Base-by-base conservation (phyloP, 1,140 invertebrate species). In the Elymnias hypermnestra region DNA sequence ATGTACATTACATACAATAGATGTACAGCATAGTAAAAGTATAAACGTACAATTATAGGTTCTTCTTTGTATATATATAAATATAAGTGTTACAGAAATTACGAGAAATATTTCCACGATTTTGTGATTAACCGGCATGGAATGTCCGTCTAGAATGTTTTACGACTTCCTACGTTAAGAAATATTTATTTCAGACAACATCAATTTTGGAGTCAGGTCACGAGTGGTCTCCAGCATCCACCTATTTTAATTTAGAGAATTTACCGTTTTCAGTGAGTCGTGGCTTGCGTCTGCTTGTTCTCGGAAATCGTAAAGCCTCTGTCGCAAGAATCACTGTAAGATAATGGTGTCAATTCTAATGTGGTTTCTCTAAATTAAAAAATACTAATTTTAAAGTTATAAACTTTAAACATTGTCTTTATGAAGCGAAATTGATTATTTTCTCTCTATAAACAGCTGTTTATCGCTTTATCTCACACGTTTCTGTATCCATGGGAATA, bases 231-330 rank as follows among this genome's bases (percentile, higher is more conserved):
- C 57, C 54, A 51, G 48, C 45, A 58, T 64, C 56, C 59, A 57
- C 53, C 55, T 72, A 66, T 70, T 74, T 75, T 71, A 77, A 77
- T 77, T 73, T 70, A 74, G 65, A 70, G 57, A 60, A 65, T 75
- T 68, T 81, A 81, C 72, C 70, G 72, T 77, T 72, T 62, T 57
- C 54, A 53, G 57, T 35, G 47, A 46, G 37, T 63, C 65, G 72
- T 68, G 59, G 33, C 53, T 58, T 53, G 64, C 59, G 61, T 42
- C 45, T 13, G 29, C n/a, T 2, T 29, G 9, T 78, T 82, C 77
- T 74, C 41, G 63, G 77, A 82, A 82, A 58, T 72, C 71, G 66
- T 78, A 78, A 78, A 71, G 53, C 53, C 50, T 40, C 35, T 31
- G 54, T 44, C 48, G 62, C 67, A 54, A 62, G 57, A 43, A 64